Percentiles rank a stretch among this genome's conserved stretches.
phyloP scores from a whole-genome alignment of 2,797 vertebrate genomes.

The Ceryle rudis region DNA sequence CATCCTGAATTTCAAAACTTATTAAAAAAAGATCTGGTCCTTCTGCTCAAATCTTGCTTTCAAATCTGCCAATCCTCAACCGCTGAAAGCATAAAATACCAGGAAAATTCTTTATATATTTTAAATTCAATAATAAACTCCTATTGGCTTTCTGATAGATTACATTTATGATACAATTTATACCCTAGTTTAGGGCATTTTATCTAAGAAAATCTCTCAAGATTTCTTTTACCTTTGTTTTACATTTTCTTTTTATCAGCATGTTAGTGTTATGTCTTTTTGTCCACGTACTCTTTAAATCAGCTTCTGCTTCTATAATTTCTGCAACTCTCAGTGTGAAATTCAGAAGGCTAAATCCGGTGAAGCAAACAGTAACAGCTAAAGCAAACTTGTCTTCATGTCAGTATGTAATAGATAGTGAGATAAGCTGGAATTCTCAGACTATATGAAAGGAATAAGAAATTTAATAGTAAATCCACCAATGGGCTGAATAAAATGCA shows the following conservation, averaged over 20 bases:
- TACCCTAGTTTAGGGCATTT: background rate
- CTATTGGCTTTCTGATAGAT: background rate
- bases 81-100: background rate
- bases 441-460: constrained; percentile 36
- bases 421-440: constrained; percentile 37
- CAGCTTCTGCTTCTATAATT: background rate
- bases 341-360: background rate
- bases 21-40: background rate
- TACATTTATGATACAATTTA: background rate
- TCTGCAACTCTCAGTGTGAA: background rate
- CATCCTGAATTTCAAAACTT: background rate
- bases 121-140: background rate
- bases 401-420: background rate
- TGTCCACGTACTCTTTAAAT: background rate
- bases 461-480: background rate
- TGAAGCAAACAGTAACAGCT: background rate
- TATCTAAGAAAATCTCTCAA: background rate
- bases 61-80: background rate
- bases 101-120: background rate
- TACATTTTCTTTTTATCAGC: background rate
- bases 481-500: constrained; percentile 17
- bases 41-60: background rate
- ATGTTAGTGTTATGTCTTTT: background rate
- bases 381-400: background rate
- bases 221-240: background rate